Base-by-base conservation (phyloP, 92 coral and sea anemone genomes). In the Galaxea fascicularis region DNA sequence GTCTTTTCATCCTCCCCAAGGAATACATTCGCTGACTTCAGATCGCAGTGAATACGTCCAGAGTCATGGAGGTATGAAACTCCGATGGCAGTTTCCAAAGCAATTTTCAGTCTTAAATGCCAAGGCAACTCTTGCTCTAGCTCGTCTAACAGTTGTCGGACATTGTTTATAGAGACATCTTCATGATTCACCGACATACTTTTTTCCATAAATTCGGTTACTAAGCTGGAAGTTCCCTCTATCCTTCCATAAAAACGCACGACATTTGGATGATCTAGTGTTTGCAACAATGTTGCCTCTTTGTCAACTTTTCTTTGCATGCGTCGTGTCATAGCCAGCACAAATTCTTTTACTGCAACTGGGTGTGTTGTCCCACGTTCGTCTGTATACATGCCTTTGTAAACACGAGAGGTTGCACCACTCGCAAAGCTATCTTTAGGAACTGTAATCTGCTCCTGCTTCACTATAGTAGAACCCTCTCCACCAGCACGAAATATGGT, bases 261-360 rank as follows among this genome's bases (percentile, higher is more conserved):
- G 60, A 80, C 81, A 44, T 87, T 87, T 20, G 86, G 86, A 54
- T 87, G 90, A 53, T 71, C 39, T 8, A 87, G 72, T 29, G 81
- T 70, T 21, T 74, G 80, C 51, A 87, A 45, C 57, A 87, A 62
- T 30, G 74, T 45, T 47, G 87, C 76, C 72, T 87, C 87, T 81
- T 80, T 80, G 67, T 80, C 83, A 46, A 87, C 59, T 22, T 72
- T 73, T 58, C 63, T 73, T 81, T 81, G 66, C 77, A 62, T 62
- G 16, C 71, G 74, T 58, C 87, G 60, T 60, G 86, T 71, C 84
- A 91, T 59, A 15, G 74, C 58, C 46, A 85, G 24, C 20, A 76
- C 77, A 78, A 84, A 88, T 59, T 88, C 87, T 27, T 89, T 86
- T 58, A 88, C 69, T 41, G 90, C 87, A 20, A 91, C 87, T 44